A percentile compares a stretch with the other conserved stretches of the same genome.
phyloP scores from a whole-genome alignment of 2,888 invertebrate species.

The Suillia variegata region DNA sequence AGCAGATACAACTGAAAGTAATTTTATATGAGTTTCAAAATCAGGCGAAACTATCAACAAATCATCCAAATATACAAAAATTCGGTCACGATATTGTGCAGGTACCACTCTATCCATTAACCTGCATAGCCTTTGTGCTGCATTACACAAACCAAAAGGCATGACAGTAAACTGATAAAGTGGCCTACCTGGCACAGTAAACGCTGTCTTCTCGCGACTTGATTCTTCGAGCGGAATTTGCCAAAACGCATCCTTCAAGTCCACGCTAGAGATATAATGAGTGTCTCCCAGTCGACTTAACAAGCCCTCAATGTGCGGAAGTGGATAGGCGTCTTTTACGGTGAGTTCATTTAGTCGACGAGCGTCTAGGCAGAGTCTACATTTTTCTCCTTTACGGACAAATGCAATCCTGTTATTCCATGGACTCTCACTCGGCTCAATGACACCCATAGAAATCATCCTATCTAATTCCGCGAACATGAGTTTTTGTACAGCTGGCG shows the following conservation, averaged over 20 bases:
- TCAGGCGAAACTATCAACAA: not conserved
- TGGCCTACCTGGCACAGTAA: not conserved
- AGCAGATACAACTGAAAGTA: not conserved
- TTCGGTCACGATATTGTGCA: not conserved
- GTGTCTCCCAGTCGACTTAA: not conserved
- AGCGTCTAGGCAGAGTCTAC: not conserved
- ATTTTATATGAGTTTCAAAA: not conserved
- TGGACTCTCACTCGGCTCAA: not conserved
- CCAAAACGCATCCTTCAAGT: constrained; percentile 4
- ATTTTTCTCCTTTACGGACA: not conserved
- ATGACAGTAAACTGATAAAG: constrained; percentile 8
- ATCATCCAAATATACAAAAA: not conserved
- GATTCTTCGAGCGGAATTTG: constrained; percentile 17
- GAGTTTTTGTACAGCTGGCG: not conserved
- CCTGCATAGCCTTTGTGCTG: constrained; percentile 20
- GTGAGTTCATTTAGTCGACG: not conserved
- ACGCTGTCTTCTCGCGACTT: not conserved
- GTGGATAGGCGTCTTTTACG: not conserved
- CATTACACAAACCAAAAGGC: constrained; percentile 17
- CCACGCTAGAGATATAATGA: not conserved
- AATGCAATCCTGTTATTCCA: not conserved
- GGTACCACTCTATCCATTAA: constrained; percentile 24
- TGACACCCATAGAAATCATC: not conserved
- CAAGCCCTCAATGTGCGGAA: not conserved
- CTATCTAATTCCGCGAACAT: not conserved